Evolutionary conservation across 2,113 vertebrate species (phyloP).

Genomic region (Poeciliopsis turrubarensis): DNA sequence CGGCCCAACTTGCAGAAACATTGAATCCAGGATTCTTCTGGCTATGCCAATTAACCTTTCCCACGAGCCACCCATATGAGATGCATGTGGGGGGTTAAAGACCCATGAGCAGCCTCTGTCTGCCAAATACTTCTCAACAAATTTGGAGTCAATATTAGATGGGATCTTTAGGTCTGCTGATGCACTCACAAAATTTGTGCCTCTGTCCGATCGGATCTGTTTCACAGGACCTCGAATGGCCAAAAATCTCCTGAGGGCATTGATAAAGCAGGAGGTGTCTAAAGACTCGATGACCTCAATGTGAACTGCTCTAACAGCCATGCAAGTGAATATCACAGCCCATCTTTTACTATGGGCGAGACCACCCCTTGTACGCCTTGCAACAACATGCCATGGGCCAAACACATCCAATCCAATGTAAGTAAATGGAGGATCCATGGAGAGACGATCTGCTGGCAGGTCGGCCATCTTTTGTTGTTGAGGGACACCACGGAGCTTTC

Average conservation of each 20-base stretch:
- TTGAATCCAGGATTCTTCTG: conserved; percentile 29
- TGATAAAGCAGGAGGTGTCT: background rate
- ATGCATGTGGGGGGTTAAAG: conserved; percentile 26
- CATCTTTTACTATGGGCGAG: background rate
- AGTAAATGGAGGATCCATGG: background rate
- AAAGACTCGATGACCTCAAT: conserved; percentile 6
- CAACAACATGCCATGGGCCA: too few relatives aligned
- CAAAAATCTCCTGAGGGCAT: background rate
- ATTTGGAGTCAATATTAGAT: background rate
- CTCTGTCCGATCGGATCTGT: background rate
- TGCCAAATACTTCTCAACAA: conserved; percentile 17
- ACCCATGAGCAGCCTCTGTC: conserved; percentile 15
- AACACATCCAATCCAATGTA: background rate
- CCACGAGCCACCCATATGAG: conserved; percentile 4
- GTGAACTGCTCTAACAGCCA: background rate
- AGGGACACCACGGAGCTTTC: background rate
- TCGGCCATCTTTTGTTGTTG: background rate
- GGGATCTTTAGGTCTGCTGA: background rate
- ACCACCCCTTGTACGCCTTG: background rate
- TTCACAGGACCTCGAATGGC: background rate
- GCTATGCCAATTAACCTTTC: conserved; percentile 35
- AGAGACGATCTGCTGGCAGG: background rate
- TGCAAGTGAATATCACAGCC: background rate
- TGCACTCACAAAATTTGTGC: background rate
- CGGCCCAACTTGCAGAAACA: conserved; percentile 12